Percentiles rank a stretch among this genome's conserved stretches.
These are phyloP conservation scores for Periplaneta americana DNA, from an alignment of 1,140 invertebrate species.

Conservation along the genomic window DNA sequence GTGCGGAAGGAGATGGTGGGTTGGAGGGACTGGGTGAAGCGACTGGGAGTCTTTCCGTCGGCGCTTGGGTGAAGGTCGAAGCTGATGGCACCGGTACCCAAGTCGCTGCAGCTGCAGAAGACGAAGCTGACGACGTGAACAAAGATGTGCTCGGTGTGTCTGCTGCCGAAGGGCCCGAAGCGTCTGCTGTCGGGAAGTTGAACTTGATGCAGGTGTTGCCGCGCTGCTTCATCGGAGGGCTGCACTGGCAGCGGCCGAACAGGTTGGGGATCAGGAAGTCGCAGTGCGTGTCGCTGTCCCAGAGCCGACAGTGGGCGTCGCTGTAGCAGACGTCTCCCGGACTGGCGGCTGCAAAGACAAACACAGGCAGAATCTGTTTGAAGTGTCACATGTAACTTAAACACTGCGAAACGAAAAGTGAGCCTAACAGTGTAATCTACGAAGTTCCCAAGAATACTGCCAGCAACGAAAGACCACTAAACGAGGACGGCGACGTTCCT, in stretches of 20 bases:
- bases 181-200: not conserved
- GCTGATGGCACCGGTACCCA: not conserved
- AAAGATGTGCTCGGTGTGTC: not conserved
- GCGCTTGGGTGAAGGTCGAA: not conserved
- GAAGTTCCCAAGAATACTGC: no score
- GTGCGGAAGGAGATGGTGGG: not conserved
- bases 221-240: not conserved
- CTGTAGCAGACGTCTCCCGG: constrained; percentile 85
- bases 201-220: constrained; percentile 1
- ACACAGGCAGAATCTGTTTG: not conserved
- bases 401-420: no score
- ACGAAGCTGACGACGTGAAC: not conserved
- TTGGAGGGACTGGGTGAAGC: not conserved
- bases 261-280: constrained; percentile 84
- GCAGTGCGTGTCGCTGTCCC: constrained; percentile 75
- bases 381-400: not conserved
- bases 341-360: constrained; percentile 64
- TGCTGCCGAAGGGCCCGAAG: not conserved
- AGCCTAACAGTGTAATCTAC: no score
- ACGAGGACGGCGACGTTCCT: no score
- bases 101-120: not conserved
- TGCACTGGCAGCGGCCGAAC: constrained; percentile 79
- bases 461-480: no score
- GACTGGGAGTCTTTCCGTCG: not conserved
- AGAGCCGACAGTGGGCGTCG: constrained; percentile 78